Base-by-base conservation (phyloP, 2,113 vertebrate genomes). In the Cryptoleucopteryx plumbea region DNA sequence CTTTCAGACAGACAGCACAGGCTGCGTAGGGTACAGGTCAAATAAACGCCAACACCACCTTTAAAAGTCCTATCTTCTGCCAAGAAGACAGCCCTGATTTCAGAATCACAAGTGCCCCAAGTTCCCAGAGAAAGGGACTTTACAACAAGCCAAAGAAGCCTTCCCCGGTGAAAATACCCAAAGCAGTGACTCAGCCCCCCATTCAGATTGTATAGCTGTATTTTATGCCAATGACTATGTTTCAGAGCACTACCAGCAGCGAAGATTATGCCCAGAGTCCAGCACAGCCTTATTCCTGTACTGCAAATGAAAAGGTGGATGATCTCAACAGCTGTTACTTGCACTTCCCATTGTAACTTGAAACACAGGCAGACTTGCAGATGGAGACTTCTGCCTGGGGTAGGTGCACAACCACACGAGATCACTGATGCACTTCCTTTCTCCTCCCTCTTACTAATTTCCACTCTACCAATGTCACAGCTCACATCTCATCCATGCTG, bases 141-240 rank as follows among this genome's bases (percentile, higher is more conserved):
- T 20, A 45, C 52, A 78, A 59, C 22, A 79, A 71, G 26, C 2
- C 25, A 48, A 9, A 7, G 8, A 81, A 78, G 14, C 8, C 31
- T 56, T 74, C 13, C 14, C 11, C 22, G 11, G 42, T 14, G 38
- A 65, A 66, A 66, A 52, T 0, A 26, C 2, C 32, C 43, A 22
- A 53, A 38, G 47, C 59, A 47, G 36, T 6, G 22, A 40, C 52
- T 55, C 38, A 27, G 48, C 4, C 26, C 21, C 15, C 61, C 27
- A 6, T 2, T 18, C 23, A 70, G 20, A 31, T 1, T 7, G 5
- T 0, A 18, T 1, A 55, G 56, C 56, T 38, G 52, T 32, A 16
- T 50, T 55, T 75, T 32, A 52, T 11, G 25, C 9, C 65, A 18
- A 1, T 7, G 8, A 45, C 48, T 29, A 3, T 2, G 16, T 40